phyloP scores from a whole-genome alignment of 1,140 invertebrate genomes.

The Lucilia sericata region DNA sequence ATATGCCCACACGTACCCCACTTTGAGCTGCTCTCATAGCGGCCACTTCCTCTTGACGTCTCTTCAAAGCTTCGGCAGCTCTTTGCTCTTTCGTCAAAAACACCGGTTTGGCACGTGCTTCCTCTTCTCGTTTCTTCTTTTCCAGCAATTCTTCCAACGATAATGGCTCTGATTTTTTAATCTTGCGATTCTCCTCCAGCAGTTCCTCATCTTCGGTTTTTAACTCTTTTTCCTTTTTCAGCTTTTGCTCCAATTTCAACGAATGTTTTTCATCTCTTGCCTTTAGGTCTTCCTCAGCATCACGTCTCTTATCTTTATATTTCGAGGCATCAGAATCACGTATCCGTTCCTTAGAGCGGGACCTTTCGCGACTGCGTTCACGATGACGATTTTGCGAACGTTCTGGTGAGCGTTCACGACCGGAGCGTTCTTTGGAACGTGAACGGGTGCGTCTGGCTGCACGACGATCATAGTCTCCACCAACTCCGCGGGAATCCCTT shows the following conservation, averaged over 20 bases:
- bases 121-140: constrained; percentile 97
- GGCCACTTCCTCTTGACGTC: constrained; percentile 88
- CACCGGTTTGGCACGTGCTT: constrained; percentile 92
- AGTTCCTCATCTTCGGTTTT: constrained; percentile 40
- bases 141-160: constrained; percentile 96
- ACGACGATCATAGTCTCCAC: constrained; percentile 55
- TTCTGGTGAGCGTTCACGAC: constrained; percentile 22
- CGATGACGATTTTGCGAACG: constrained; percentile 47
- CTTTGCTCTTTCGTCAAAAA: constrained; percentile 97
- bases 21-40: constrained; percentile 70
- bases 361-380: constrained; percentile 53
- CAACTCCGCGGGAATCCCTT: constrained; percentile 58
- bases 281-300: constrained; percentile 50
- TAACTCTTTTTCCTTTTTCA: constrained; percentile 66
- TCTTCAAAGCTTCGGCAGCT: constrained; percentile 87
- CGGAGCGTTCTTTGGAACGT: constrained; percentile 56
- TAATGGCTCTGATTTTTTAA: constrained; percentile 79
- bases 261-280: constrained; percentile 34
- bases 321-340: not conserved
- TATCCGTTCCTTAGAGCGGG: constrained; percentile 67
- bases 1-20: constrained; percentile 55
- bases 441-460: constrained; percentile 53
- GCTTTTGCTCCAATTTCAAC: constrained; percentile 28
- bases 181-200: constrained; percentile 43
- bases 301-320: constrained; percentile 62